Conservation (phyloP, 2,113 vertebrate species). For the Thamnaconus septentrionalis region DNA sequence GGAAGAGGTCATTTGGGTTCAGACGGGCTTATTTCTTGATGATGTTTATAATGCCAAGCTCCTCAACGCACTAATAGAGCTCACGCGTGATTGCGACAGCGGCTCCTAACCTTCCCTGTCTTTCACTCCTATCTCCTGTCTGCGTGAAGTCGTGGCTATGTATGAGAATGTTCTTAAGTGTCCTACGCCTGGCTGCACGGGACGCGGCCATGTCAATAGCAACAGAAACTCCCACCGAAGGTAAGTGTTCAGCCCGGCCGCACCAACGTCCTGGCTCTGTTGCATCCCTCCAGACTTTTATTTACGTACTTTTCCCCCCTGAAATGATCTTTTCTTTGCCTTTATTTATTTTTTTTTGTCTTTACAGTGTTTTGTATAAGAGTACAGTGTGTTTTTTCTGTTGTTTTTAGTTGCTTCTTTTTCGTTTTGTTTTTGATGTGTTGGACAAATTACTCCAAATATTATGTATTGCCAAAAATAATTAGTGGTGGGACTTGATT, state of each 20-base stretch:
- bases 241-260: constrained; percentile 80
- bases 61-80: constrained; percentile 72
- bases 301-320: background rate
- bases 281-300: constrained; percentile 17
- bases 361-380: background rate
- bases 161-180: constrained; percentile 99
- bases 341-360: background rate
- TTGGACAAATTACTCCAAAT: too few species aligned
- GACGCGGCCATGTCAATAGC: constrained; percentile 99
- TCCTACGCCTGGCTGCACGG: constrained; percentile 99
- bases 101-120: constrained; percentile 82
- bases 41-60: constrained; percentile 75
- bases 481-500: too few species aligned
- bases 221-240: constrained; percentile 99
- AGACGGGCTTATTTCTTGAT: constrained; percentile 68
- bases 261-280: constrained; percentile 21
- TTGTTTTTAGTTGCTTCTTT: background rate
- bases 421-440: too few species aligned
- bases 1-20: constrained; percentile 72
- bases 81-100: constrained; percentile 70
- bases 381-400: background rate
- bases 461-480: too few species aligned
- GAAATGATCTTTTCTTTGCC: background rate
- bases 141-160: constrained; percentile 96
- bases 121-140: constrained; percentile 89